Conservation (phyloP, 2,888 invertebrate genomes). For the Cataglyphis albicans region DNA sequence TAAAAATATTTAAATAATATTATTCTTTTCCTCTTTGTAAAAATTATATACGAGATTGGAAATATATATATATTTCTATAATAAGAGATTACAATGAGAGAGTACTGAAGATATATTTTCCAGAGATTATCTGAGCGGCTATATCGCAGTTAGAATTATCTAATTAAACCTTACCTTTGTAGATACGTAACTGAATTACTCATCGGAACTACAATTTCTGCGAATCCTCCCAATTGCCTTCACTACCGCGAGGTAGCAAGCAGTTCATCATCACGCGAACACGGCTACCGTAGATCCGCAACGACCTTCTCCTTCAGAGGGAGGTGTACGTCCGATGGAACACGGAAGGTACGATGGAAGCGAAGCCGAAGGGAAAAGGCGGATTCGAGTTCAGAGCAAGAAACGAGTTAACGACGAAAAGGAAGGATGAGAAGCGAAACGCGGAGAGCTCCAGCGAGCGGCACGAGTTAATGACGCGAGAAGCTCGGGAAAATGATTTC, state of each 20-base stretch:
- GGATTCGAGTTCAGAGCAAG: slow-evolving; percentile 60
- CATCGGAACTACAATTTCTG: slow-evolving; percentile 31
- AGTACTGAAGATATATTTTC: neutral
- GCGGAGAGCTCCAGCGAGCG: slow-evolving; percentile 18
- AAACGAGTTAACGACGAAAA: slow-evolving; percentile 70
- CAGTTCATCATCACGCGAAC: slow-evolving; percentile 53
- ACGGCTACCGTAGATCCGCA: slow-evolving; percentile 35
- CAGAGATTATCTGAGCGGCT: slow-evolving; percentile 18
- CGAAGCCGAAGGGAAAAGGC: slow-evolving; percentile 54
- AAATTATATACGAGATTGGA: neutral
- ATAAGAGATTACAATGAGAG: neutral
- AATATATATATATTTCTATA: neutral
- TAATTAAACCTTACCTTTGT: slow-evolving; percentile 38
- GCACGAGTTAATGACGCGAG: slow-evolving; percentile 65
- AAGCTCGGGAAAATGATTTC: slow-evolving; percentile 64
- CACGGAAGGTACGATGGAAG: slow-evolving; percentile 61
- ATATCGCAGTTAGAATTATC: slow-evolving; percentile 43
- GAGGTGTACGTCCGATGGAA: slow-evolving; percentile 51
- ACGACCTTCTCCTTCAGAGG: slow-evolving; percentile 30
- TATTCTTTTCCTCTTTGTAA: neutral
- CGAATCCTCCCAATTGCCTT: slow-evolving; percentile 38
- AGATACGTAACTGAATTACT: slow-evolving; percentile 13
- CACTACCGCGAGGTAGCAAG: neutral
- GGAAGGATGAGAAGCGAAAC: slow-evolving; percentile 55
- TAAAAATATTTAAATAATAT: neutral